Base-by-base conservation (phyloP, 2,797 vertebrate species). In the Schizothorax lantsangensis region DNA sequence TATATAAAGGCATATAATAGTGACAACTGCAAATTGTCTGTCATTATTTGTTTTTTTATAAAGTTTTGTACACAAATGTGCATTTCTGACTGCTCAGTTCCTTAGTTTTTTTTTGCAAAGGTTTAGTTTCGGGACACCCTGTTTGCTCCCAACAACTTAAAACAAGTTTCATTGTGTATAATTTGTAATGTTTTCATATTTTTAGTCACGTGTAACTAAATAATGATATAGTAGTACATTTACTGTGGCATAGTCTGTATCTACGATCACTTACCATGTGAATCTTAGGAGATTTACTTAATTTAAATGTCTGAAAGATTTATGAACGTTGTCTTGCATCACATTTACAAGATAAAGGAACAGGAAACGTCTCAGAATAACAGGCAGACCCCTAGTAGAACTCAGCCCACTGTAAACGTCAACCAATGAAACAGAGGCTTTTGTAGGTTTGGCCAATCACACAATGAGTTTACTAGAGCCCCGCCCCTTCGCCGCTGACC, bases 361-460 rank as follows among this genome's bases (percentile, higher is more conserved):
- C 12, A 23, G 36, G 40, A 59, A 64, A 33, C 10, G 4, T 15
- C 11, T 33, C 62, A 49, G 26, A 11, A 23, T 11, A 26, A 19
- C 0, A 30, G n/a, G 2, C 9, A 26, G 57, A 2, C 15, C 21
- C 8, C 5, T n/a, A 26, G 21, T 8, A 54, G 5, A 38, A 49
- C 30, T 38, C 11, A 15, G 2, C 49, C 2, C 72, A 1, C 4
- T 47, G 26, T 49, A 38, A 17, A 79, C 75, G 45, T 11, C 26
- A 71, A 23, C 36, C 14, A 72, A 80, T 71, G 30, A 62, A 19
- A 47, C 36, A 12, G 38, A 10, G 12, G 52, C 57, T 30, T 59
- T 5, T n/a, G 52, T n/a, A 3, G 30, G 26, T 8, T 62, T 30
- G 38, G 4, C 84, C 84, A 81, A 86, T 86, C 78, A 52, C 2